phyloP scores from a whole-genome alignment of 2,797 vertebrate species.

The Ptychobarbus kaznakovi region DNA sequence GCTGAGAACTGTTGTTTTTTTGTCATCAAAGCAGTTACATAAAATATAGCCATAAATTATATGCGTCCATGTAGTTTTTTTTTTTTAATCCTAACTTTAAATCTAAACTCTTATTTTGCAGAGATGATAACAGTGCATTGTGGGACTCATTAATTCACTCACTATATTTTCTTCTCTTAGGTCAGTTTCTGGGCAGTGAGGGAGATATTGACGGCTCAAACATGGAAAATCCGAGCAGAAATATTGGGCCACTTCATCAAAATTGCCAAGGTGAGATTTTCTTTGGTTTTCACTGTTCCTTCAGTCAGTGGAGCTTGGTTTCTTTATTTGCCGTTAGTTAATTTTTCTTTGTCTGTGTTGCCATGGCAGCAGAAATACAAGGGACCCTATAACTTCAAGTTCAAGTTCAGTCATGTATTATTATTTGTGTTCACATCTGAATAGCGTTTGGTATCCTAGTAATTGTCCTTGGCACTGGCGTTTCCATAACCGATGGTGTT shows the following conservation, averaged over 20 bases:
- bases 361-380: slow-evolving; percentile 8
- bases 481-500: neutral
- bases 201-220: slow-evolving; percentile 95
- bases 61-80: neutral
- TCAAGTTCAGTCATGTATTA: neutral
- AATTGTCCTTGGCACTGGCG: neutral
- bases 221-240: slow-evolving; percentile 95
- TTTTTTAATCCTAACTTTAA: neutral
- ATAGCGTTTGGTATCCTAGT: neutral
- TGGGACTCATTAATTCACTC: neutral
- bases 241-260: slow-evolving; percentile 96
- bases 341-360: slow-evolving; percentile 6
- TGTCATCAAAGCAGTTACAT: neutral
- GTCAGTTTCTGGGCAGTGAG: slow-evolving; percentile 98
- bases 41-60: neutral
- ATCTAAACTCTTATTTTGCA: neutral
- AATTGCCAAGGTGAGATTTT: slow-evolving; percentile 92
- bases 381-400: neutral
- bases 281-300: neutral
- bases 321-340: neutral
- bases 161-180: slow-evolving; percentile 71
- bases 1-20: neutral
- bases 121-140: neutral
- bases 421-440: slow-evolving; percentile 10
- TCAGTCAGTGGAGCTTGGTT: neutral